These are phyloP conservation scores for Cranoglanis bouderius DNA, from an alignment of 2,113 vertebrate species.

Conservation along the genomic window DNA sequence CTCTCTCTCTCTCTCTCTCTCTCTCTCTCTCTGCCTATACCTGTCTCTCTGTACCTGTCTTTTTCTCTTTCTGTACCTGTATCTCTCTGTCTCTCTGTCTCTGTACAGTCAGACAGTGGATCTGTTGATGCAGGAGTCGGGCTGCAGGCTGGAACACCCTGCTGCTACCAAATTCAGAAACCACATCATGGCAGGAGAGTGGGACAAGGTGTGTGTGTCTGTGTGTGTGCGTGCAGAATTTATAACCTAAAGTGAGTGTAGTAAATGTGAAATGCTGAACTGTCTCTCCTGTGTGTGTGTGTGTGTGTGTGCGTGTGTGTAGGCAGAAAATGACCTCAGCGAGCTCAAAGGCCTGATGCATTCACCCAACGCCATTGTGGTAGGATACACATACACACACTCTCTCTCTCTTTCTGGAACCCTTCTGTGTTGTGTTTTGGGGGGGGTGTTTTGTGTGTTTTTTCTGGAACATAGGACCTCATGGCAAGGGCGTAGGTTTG, in stretches of 20 bases:
- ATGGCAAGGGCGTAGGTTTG: too few species aligned
- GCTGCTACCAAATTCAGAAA: slow-evolving; percentile 99
- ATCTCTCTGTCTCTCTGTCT: background rate
- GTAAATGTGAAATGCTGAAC: background rate
- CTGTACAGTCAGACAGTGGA: slow-evolving; percentile 96
- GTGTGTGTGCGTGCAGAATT: slow-evolving; percentile 73
- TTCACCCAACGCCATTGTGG: slow-evolving; percentile 99
- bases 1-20: background rate
- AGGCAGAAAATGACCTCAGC: slow-evolving; percentile 99
- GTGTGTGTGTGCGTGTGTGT: slow-evolving; percentile 59
- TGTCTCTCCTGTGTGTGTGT: slow-evolving; percentile 47
- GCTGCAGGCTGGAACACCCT: slow-evolving; percentile 98
- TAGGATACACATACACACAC: slow-evolving; percentile 73
- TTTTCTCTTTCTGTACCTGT: background rate
- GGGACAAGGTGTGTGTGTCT: slow-evolving; percentile 96
- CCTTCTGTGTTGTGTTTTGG: background rate
- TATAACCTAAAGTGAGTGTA: background rate
- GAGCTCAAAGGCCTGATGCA: slow-evolving; percentile 99
- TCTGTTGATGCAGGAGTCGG: slow-evolving; percentile 99
- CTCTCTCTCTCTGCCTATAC: background rate
- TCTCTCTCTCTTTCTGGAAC: slow-evolving; percentile 51
- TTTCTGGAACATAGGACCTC: too few species aligned
- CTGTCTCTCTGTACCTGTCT: background rate
- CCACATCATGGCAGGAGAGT: slow-evolving; percentile 99
- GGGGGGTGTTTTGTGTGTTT: too few species aligned